Evolutionary conservation across 2,888 invertebrate species (phyloP).

Genomic region (Mesopsocus fuscifrons): DNA sequence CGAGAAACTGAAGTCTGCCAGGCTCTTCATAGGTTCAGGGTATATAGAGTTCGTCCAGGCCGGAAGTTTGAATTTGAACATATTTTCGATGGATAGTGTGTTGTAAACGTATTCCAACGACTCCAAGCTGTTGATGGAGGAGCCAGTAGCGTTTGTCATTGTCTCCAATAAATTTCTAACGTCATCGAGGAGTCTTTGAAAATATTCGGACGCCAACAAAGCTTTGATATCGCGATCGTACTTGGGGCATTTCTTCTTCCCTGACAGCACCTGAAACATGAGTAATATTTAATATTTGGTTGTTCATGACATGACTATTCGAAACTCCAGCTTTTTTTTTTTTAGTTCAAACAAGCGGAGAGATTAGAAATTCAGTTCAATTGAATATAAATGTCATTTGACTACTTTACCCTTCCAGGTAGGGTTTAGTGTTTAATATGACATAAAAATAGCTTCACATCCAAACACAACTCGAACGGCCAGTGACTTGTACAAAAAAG

Average conservation of each 20-base stretch:
- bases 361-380: too few species aligned
- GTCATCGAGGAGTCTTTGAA: neutral
- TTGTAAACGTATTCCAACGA: conserved; percentile 42
- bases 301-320: too few species aligned
- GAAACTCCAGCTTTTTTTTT: too few species aligned
- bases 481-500: too few species aligned
- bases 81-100: conserved; percentile 43
- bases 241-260: neutral
- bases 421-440: too few species aligned
- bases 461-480: too few species aligned
- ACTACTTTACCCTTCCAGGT: too few species aligned
- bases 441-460: too few species aligned
- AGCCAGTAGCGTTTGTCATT: neutral
- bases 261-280: conserved; percentile 1
- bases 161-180: neutral
- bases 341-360: too few species aligned
- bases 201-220: neutral
- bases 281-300: too few species aligned
- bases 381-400: too few species aligned
- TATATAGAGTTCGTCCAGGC: conserved; percentile 44
- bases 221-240: neutral
- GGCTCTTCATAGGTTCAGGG: conserved; percentile 39
- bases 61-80: conserved; percentile 31
- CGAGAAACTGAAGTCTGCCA: conserved; percentile 36
- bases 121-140: conserved; percentile 21